Conservation (phyloP, 2,888 invertebrate species). For the Nemotelus nigrinus region DNA sequence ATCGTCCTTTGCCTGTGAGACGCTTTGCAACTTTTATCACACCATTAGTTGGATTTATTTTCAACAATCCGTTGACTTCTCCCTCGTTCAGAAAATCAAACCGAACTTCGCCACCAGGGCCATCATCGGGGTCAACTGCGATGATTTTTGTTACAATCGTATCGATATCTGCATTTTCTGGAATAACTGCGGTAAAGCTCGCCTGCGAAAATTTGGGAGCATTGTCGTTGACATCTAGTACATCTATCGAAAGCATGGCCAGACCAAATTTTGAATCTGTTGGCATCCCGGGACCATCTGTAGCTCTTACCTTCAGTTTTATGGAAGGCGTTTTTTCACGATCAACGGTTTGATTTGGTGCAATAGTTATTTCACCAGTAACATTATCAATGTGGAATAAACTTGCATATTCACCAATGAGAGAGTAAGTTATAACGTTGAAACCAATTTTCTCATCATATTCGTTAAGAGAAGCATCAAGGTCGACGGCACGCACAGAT, state of each 20-base stretch:
- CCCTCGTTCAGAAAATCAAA: slow-evolving; percentile 80
- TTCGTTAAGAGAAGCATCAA: slow-evolving; percentile 71
- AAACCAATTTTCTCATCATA: slow-evolving; percentile 71
- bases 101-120: slow-evolving; percentile 74
- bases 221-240: slow-evolving; percentile 83
- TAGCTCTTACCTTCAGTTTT: slow-evolving; percentile 76
- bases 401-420: slow-evolving; percentile 79
- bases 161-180: slow-evolving; percentile 77
- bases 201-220: slow-evolving; percentile 74
- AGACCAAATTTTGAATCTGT: slow-evolving; percentile 74
- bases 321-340: slow-evolving; percentile 77
- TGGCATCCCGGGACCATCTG: slow-evolving; percentile 77
- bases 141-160: slow-evolving; percentile 74
- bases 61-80: slow-evolving; percentile 76
- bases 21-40: slow-evolving; percentile 73
- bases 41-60: slow-evolving; percentile 73
- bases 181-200: slow-evolving; percentile 76
- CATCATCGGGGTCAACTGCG: slow-evolving; percentile 82
- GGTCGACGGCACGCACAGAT: slow-evolving; percentile 76
- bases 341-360: slow-evolving; percentile 74
- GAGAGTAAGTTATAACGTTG: slow-evolving; percentile 75
- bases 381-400: slow-evolving; percentile 76
- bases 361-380: slow-evolving; percentile 75
- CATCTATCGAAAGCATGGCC: slow-evolving; percentile 73
- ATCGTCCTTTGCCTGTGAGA: slow-evolving; percentile 79